Conservation (phyloP, 2,888 invertebrate genomes). For the Trichopria drosophilae region DNA sequence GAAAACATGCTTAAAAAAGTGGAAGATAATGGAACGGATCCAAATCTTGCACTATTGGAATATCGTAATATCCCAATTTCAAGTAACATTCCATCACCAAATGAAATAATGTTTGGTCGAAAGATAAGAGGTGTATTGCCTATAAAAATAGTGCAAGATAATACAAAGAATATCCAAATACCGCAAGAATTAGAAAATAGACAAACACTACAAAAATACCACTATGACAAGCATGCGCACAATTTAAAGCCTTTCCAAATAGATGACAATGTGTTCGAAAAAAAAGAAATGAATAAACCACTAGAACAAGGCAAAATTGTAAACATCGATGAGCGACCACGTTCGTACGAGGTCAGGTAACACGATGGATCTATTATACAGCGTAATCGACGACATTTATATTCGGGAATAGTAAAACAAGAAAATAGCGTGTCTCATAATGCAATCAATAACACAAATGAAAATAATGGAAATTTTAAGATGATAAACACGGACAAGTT, state of each 20-base stretch:
- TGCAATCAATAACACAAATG: too few relatives aligned
- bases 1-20: constrained; percentile 34
- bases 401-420: too few relatives aligned
- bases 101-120: constrained; percentile 21
- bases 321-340: too few relatives aligned
- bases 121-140: constrained; percentile 18
- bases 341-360: too few relatives aligned
- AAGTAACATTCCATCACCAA: constrained; percentile 24
- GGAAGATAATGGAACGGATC: constrained; percentile 22
- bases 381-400: too few relatives aligned
- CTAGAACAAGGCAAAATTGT: too few relatives aligned
- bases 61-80: constrained; percentile 32
- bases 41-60: constrained; percentile 27
- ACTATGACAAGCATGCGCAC: constrained; percentile 25
- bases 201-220: constrained; percentile 20
- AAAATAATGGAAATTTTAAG: too few relatives aligned
- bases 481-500: too few relatives aligned
- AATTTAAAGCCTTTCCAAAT: constrained; percentile 4
- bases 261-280: too few relatives aligned
- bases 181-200: constrained; percentile 10
- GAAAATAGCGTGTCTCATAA: too few relatives aligned
- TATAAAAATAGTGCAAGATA: not conserved
- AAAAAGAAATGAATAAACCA: too few relatives aligned
- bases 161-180: not conserved
- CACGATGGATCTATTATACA: too few relatives aligned